phyloP scores from a whole-genome alignment of 2,113 vertebrate species.

The Casuarius casuarius region DNA sequence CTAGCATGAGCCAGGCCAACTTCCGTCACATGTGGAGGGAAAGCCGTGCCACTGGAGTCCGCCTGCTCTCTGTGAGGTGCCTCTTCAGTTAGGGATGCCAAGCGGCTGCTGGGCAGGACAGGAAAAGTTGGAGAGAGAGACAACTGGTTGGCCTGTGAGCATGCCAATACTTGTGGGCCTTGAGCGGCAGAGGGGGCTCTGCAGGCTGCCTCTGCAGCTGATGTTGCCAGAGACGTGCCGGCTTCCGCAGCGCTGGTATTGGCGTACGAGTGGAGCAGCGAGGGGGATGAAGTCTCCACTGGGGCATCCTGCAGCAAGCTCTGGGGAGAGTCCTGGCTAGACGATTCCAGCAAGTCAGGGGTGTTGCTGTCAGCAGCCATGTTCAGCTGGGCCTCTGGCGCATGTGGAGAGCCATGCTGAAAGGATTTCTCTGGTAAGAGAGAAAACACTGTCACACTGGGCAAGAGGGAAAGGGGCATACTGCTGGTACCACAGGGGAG shows the following conservation, averaged over 20 bases:
- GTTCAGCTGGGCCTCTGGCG: not conserved
- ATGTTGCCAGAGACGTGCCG: accelerated
- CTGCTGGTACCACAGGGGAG: not conserved
- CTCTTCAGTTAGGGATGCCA: accelerated
- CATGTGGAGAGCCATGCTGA: not conserved
- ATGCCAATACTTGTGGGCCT: accelerated
- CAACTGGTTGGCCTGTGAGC: accelerated
- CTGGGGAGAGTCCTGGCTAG: not conserved
- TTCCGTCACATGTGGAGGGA: accelerated
- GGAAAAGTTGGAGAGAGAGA: not conserved
- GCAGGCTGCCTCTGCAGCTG: not conserved
- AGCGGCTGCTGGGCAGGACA: not conserved
- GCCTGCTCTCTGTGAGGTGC: not conserved
- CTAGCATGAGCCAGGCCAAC: not conserved
- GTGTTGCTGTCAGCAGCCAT: constrained; percentile 50
- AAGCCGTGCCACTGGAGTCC: not conserved
- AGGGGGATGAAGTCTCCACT: not conserved
- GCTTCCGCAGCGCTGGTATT: accelerated
- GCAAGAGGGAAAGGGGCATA: not conserved
- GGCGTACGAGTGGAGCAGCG: not conserved
- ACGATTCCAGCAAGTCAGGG: not conserved
- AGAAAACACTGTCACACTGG: accelerated
- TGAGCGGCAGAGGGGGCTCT: accelerated
- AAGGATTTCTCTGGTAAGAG: constrained; percentile 6
- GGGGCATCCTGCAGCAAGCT: accelerated